Percentiles rank a stretch among this genome's conserved stretches.
Evolutionary conservation across 2,888 invertebrate genomes (phyloP).

Genomic region (Gymnoscelis rufifasciata): DNA sequence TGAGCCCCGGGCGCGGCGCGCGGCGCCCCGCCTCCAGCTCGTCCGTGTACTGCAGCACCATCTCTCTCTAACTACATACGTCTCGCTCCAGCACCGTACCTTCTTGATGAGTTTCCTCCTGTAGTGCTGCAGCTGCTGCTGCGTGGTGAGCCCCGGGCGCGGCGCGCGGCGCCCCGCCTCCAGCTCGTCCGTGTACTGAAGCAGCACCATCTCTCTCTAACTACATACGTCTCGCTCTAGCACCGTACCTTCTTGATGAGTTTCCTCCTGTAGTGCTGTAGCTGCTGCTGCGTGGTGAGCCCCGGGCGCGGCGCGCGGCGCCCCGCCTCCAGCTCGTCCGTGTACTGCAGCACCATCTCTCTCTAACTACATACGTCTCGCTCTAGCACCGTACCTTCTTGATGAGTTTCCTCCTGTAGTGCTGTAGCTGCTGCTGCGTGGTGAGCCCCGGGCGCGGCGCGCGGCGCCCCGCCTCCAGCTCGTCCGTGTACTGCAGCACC

Average conservation of each 20-base stretch:
- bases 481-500: constrained; percentile 97
- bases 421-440: constrained; percentile 90
- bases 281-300: constrained; percentile 88
- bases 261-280: constrained; percentile 93
- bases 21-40: constrained; percentile 93
- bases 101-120: constrained; percentile 92
- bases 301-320: constrained; percentile 84
- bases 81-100: constrained; percentile 80
- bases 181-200: constrained; percentile 97
- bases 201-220: constrained; percentile 92
- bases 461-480: constrained; percentile 91
- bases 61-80: constrained; percentile 85
- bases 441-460: constrained; percentile 86
- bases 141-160: constrained; percentile 85
- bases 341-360: constrained; percentile 95
- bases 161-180: constrained; percentile 89
- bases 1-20: constrained; percentile 85
- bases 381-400: constrained; percentile 86
- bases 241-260: constrained; percentile 90
- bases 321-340: constrained; percentile 96
- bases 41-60: constrained; percentile 96
- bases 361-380: constrained; percentile 93
- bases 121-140: constrained; percentile 94
- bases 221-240: constrained; percentile 92
- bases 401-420: constrained; percentile 92